Evolutionary conservation across 2,888 invertebrate genomes (phyloP).

Genomic region (Thymelicus lineola): DNA sequence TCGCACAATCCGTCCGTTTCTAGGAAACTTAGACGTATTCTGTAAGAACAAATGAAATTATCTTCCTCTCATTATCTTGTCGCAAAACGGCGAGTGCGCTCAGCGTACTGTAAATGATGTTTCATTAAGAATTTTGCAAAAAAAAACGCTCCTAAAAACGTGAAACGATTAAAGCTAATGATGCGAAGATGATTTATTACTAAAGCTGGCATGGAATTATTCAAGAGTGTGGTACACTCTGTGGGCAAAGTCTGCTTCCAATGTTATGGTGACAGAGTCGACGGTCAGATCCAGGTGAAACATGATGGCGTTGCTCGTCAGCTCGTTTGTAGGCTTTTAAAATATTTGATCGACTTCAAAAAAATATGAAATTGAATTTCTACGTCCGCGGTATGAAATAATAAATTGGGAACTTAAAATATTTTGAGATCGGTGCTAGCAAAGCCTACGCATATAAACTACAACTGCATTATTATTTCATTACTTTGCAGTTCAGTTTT

Average conservation of each 20-base stretch:
- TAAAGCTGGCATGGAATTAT: neutral
- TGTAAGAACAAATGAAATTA: neutral
- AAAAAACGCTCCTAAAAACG: constrained; percentile 1
- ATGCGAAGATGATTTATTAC: neutral
- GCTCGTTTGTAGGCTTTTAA: too few species aligned
- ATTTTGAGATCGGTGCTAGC: too few species aligned
- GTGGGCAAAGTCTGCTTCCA: neutral
- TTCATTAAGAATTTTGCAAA: neutral
- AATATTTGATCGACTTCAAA: too few species aligned
- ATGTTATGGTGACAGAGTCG: too few species aligned
- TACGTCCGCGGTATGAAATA: too few species aligned
- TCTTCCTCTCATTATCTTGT: neutral
- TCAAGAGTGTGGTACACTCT: neutral
- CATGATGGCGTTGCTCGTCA: too few species aligned
- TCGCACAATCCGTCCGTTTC: neutral
- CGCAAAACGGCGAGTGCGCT: neutral
- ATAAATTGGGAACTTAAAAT: too few species aligned
- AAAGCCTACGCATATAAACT: too few species aligned
- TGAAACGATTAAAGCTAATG: constrained; percentile 1
- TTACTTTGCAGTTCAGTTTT: too few species aligned
- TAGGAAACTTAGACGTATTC: neutral
- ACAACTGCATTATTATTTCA: too few species aligned
- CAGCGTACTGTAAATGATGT: neutral
- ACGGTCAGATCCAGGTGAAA: too few species aligned
- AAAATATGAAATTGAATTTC: too few species aligned